These are phyloP conservation scores for Drosophila pseudotakahashii DNA, from an alignment of 2,888 invertebrate genomes.

Conservation along the genomic window DNA sequence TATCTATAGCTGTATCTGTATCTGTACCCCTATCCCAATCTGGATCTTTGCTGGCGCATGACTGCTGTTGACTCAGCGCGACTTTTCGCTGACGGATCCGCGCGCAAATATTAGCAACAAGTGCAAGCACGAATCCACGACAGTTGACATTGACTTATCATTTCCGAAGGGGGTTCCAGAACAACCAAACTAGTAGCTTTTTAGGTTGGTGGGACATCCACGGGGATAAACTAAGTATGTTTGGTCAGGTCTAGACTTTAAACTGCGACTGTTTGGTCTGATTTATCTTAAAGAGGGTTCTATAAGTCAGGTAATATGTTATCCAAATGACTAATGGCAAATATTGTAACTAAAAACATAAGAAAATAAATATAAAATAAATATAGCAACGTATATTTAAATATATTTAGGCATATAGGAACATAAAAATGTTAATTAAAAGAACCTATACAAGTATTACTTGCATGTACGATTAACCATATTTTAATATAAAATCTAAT, in stretches of 20 bases:
- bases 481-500: no score
- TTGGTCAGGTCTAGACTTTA: conserved; percentile 22
- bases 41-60: conserved; percentile 53
- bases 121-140: conserved; percentile 51
- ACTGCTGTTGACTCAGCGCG: conserved; percentile 56
- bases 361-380: no score
- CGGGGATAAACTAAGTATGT: background rate
- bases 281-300: background rate
- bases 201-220: background rate
- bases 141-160: conserved; percentile 51
- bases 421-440: no score
- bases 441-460: no score
- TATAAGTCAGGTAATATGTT: background rate
- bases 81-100: conserved; percentile 19
- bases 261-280: conserved; percentile 5
- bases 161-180: background rate
- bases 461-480: no score
- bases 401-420: no score
- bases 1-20: conserved; percentile 24
- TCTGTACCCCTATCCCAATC: conserved; percentile 19
- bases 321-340: background rate
- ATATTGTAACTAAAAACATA: background rate
- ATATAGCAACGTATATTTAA: no score
- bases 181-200: background rate
- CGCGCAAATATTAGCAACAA: conserved; percentile 55